Evolutionary conservation across 2,113 vertebrate species (phyloP).

Genomic region (Phyllostomus hastatus): DNA sequence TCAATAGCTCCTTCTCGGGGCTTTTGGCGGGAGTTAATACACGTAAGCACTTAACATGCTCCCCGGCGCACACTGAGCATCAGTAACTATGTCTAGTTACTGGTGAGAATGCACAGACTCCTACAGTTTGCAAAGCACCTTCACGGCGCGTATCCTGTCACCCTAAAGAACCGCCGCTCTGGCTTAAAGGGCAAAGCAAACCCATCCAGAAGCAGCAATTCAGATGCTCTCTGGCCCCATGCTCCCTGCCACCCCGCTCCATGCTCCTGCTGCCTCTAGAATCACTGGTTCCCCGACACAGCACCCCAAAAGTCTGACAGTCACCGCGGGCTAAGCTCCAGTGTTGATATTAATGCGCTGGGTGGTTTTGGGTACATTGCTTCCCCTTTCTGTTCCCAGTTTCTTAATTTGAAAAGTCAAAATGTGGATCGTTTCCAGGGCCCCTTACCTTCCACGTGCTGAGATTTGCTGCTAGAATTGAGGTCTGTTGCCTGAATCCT

Average conservation of each 20-base stretch:
- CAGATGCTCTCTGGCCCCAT: accelerated
- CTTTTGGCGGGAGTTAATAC: not conserved
- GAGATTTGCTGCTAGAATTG: not conserved
- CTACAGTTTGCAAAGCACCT: not conserved
- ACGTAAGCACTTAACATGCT: not conserved
- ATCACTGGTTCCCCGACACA: accelerated
- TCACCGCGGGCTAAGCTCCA: not conserved
- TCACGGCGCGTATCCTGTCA: not conserved
- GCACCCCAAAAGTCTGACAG: not conserved
- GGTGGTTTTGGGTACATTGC: not conserved
- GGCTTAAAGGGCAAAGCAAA: not conserved
- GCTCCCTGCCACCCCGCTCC: not conserved
- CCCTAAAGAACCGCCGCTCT: not conserved
- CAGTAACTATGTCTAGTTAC: not conserved
- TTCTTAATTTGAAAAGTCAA: not conserved
- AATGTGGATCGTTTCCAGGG: too few relatives aligned
- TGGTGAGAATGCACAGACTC: not conserved
- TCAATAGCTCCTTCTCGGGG: not conserved
- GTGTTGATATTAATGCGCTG: accelerated
- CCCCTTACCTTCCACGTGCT: not conserved
- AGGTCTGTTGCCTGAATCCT: accelerated
- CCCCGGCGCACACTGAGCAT: not conserved
- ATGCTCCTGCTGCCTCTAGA: not conserved
- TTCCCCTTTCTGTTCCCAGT: not conserved
- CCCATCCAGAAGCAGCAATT: not conserved